Evolutionary conservation across 1,140 invertebrate species (phyloP), one percentile per base, ranked within the genome.

Genomic region (Trinorchestia longiramus): DNA sequence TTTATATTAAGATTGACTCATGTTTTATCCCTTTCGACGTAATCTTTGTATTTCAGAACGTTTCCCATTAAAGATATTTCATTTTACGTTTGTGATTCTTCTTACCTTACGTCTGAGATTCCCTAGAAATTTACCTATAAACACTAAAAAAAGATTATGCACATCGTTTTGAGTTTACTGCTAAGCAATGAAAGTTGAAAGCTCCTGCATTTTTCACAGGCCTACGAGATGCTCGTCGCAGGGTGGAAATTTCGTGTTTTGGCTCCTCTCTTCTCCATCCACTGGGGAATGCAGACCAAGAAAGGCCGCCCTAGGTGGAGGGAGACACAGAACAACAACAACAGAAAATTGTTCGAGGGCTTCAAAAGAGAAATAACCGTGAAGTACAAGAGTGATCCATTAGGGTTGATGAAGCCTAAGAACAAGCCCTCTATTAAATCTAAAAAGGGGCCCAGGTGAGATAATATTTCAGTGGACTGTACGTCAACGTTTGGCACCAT

Each of bases 181-280:
- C 15, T 36, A 1, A 77, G 28, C 62, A 23, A 3, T 36, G 62
- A 77, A 77, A 36, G 62, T 77, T 77, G 15, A 19, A 23, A 3
- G 1, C 1, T 11, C 28, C 15, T 77, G 15, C 1, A 19, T 77
- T 77, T 28, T 96, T 98, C 98, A 1, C 97, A 99, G 99, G 98
- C 99, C 0, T 99, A 99, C 97, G 99, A 99, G 97, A 99, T 99
- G 98, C 99, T 98, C 97, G 98, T 99, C 43, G 98, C 99, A 87
- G 99, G 99, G 3, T 99, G 98, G 97, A 98, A 98, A 97, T 99
- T 99, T 97, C 98, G 98, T 97, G 99, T 99, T 0, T 98, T 99
- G 6, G 98, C 99, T 0, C 99, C 99, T 0, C 98, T 99, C 87
- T 99, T 99, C 97, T 98, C 99, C 0, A 98, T 98, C 11, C 99